phyloP scores from a whole-genome alignment of 2,113 vertebrate genomes.

The Leucopsar rothschildi region DNA sequence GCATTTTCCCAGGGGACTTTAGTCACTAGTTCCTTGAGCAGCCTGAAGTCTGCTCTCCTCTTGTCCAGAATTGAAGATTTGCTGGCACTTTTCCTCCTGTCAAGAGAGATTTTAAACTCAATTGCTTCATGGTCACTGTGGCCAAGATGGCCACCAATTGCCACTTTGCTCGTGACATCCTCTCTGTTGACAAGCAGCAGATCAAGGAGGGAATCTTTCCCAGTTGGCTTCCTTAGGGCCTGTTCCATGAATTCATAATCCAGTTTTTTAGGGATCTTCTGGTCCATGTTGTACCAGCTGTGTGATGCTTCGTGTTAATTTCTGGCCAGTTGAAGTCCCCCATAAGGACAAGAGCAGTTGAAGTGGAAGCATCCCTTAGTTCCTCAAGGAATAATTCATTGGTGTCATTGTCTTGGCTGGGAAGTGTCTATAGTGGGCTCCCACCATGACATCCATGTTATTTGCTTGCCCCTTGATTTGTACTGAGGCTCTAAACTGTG shows the following conservation, averaged over 20 bases:
- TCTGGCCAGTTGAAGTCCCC: neutral
- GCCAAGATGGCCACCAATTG: fast-evolving
- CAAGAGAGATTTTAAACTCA: neutral
- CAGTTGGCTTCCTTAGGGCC: neutral
- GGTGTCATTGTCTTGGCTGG: neutral
- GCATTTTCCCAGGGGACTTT: neutral
- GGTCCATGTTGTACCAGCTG: fast-evolving
- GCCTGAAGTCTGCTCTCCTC: neutral
- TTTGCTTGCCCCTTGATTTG: neutral
- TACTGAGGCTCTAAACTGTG: neutral
- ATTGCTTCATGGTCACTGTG: fast-evolving
- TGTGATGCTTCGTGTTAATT: neutral
- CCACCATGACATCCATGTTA: neutral
- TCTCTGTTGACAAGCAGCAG: neutral
- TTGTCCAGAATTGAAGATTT: neutral
- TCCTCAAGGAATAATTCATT: neutral
- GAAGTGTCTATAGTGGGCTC: neutral
- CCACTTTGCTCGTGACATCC: neutral
- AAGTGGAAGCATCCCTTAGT: neutral
- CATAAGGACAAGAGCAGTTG: neutral
- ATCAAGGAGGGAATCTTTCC: neutral
- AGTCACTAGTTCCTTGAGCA: neutral
- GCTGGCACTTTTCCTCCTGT: neutral
- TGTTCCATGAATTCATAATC: neutral
- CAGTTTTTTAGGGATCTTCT: neutral